Evolutionary conservation across 2,113 vertebrate species (phyloP).

Genomic region (Oostethus manadensis): DNA sequence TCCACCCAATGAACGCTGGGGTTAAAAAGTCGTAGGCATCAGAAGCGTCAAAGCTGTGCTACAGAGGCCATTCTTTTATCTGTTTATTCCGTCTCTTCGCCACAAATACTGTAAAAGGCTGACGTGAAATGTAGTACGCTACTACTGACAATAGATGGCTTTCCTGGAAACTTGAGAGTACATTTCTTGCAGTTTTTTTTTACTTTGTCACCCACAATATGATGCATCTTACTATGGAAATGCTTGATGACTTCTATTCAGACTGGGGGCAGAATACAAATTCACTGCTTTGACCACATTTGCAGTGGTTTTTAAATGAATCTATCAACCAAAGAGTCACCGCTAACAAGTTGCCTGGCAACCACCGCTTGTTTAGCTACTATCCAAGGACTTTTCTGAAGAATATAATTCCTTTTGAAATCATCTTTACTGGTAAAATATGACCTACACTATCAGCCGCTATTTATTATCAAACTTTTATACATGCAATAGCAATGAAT

Average conservation of each 20-base stretch:
- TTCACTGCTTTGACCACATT: constrained; percentile 21
- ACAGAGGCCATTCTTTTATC: constrained; percentile 44
- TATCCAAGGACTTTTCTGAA: constrained; percentile 35
- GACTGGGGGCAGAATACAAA: constrained; percentile 21
- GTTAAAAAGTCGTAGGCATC: constrained; percentile 61
- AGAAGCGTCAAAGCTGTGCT: constrained; percentile 51
- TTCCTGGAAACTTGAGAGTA: not conserved
- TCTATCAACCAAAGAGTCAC: constrained; percentile 12
- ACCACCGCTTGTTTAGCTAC: constrained; percentile 39
- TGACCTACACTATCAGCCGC: constrained; percentile 7
- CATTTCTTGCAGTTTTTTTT: constrained; percentile 24
- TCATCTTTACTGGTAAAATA: constrained; percentile 35
- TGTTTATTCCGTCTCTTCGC: constrained; percentile 34
- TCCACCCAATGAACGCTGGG: constrained; percentile 46
- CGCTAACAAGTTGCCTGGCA: constrained; percentile 35
- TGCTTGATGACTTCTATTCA: constrained; percentile 1
- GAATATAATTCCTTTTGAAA: constrained; percentile 23
- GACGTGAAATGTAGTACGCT: constrained; percentile 40
- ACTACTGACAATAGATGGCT: constrained; percentile 21
- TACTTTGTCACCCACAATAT: constrained; percentile 33
- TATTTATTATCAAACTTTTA: constrained; percentile 27
- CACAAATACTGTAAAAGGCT: constrained; percentile 34
- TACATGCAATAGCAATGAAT: constrained; percentile 8
- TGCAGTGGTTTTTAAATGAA: constrained; percentile 31
- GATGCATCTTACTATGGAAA: constrained; percentile 9